These are phyloP conservation scores for Caenorhabditis sp. DNA, from an alignment of 2,888 invertebrate genomes.

Conservation along the genomic window DNA sequence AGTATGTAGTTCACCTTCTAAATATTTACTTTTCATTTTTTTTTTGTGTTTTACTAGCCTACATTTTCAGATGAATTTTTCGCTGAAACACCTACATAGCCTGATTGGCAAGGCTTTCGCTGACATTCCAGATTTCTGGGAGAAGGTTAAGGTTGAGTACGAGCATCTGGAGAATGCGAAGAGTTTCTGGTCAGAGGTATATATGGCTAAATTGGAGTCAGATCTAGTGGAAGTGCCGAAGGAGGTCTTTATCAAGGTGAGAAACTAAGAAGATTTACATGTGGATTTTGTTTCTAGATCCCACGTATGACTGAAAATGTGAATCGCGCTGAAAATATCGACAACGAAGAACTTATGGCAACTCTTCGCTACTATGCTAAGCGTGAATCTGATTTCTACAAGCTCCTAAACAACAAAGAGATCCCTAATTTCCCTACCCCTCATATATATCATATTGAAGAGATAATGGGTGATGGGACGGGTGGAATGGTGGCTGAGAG, in stretches of 20 bases:
- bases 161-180: conserved; percentile 29
- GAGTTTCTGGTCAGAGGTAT: conserved; percentile 38
- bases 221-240: conserved; percentile 8
- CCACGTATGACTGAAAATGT: conserved; percentile 22
- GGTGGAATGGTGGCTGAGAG: conserved; percentile 34
- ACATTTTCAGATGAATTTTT: conserved; percentile 7
- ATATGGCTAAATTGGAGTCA: conserved; percentile 10
- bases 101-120: conserved; percentile 24
- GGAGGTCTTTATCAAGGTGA: conserved; percentile 25
- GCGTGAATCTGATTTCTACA: conserved; percentile 35
- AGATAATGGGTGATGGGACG: conserved; percentile 9
- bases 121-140: conserved; percentile 13
- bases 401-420: conserved; percentile 4
- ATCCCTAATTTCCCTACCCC: conserved; percentile 28
- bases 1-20: no score
- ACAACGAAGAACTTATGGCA: not conserved
- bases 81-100: conserved; percentile 16
- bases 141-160: conserved; percentile 10
- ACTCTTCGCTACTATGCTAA: not conserved
- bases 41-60: no score
- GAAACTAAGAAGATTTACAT: not conserved
- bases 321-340: conserved; percentile 2
- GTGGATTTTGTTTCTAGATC: conserved; percentile 6
- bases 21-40: no score
- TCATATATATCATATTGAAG: conserved; percentile 22